Conservation (phyloP, 1,140 invertebrate genomes). For the Sweltsa coloradensis region DNA sequence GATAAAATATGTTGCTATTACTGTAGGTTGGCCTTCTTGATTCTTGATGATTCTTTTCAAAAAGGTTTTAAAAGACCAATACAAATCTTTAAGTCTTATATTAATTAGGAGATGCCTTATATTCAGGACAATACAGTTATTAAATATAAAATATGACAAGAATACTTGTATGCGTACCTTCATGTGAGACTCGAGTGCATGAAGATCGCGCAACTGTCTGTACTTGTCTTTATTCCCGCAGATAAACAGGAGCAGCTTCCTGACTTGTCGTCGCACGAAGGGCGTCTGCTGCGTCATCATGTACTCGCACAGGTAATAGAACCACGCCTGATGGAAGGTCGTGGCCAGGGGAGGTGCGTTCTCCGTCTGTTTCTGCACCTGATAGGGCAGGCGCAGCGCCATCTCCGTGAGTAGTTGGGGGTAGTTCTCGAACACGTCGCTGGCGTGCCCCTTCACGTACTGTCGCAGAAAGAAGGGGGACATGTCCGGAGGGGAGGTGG, state of each 20-base stretch:
- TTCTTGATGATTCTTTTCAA: too few relatives aligned
- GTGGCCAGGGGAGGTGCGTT: conserved; percentile 1
- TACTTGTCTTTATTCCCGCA: conserved; percentile 95
- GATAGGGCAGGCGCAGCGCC: conserved; percentile 84
- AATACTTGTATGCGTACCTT: conserved; percentile 34
- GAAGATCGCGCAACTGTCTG: conserved; percentile 81
- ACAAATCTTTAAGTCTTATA: too few relatives aligned
- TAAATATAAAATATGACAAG: background rate
- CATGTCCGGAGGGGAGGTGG: conserved; percentile 79
- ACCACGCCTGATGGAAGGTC: conserved; percentile 42
- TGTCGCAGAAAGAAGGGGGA: conserved; percentile 89
- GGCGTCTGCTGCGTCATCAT: conserved; percentile 87
- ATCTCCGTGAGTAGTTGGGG: conserved; percentile 90
- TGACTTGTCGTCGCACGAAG: conserved; percentile 61
- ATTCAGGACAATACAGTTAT: background rate
- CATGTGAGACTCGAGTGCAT: conserved; percentile 73
- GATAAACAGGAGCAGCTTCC: conserved; percentile 83
- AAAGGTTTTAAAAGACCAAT: too few relatives aligned
- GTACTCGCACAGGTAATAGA: conserved; percentile 81
- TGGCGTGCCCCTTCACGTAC: conserved; percentile 81
- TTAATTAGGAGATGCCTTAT: too few relatives aligned
- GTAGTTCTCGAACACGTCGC: conserved; percentile 89
- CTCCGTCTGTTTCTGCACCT: conserved; percentile 44
- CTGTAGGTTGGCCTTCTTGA: too few relatives aligned
- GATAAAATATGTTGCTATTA: too few relatives aligned